These are phyloP conservation scores for Acleris emargana DNA, from an alignment of 2,888 invertebrate genomes.

Conservation along the genomic window DNA sequence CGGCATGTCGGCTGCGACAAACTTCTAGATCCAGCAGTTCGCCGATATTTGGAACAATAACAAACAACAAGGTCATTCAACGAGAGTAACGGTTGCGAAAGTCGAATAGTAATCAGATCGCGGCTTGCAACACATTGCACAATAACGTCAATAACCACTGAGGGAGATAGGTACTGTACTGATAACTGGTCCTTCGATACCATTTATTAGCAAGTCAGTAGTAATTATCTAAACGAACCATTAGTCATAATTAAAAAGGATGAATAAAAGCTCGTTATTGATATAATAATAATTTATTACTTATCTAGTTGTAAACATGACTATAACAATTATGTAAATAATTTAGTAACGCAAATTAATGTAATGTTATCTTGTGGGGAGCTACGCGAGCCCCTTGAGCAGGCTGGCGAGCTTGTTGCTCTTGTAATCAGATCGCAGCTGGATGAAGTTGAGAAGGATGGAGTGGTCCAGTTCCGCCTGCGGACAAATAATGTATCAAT, in stretches of 20 bases:
- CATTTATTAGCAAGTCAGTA: background rate
- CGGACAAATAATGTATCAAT: conserved; percentile 39
- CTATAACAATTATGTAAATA: conserved; percentile 34
- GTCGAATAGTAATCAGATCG: conserved; percentile 24
- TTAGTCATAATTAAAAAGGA: background rate
- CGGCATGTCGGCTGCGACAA: conserved; percentile 43
- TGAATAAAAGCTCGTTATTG: conserved; percentile 15
- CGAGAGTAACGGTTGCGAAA: conserved; percentile 41
- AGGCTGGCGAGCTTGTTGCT: conserved; percentile 90
- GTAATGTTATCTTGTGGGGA: background rate
- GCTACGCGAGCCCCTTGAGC: conserved; percentile 81
- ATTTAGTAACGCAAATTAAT: conserved; percentile 18
- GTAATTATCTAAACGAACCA: background rate
- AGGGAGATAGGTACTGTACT: background rate
- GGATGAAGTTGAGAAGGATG: conserved; percentile 96
- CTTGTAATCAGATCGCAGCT: conserved; percentile 96
- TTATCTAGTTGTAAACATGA: conserved; percentile 33
- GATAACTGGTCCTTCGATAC: conserved; percentile 1
- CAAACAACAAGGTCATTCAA: conserved; percentile 43
- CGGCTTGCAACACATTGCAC: conserved; percentile 10
- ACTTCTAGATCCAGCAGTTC: conserved; percentile 46
- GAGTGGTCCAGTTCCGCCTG: conserved; percentile 96
- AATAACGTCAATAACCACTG: conserved; percentile 21
- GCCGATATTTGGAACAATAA: conserved; percentile 47
- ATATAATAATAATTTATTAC: conserved; percentile 31